Evolutionary conservation across 2,797 vertebrate genomes (phyloP).

Genomic region (Amphiprion clarkii): DNA sequence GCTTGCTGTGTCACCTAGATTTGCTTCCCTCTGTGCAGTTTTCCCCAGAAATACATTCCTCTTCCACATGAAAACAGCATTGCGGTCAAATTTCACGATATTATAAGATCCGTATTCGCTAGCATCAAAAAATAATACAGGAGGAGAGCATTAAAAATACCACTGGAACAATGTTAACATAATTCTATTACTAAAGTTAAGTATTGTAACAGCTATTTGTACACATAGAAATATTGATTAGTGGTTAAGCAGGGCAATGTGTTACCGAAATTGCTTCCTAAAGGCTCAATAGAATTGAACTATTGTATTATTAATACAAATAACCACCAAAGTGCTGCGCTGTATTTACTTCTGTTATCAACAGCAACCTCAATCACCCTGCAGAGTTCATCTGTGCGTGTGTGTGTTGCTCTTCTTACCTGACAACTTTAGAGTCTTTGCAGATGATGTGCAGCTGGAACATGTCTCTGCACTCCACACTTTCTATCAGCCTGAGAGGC

Average conservation of each 20-base stretch:
- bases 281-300: background rate
- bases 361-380: background rate
- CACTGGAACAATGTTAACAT: background rate
- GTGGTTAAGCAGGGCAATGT: background rate
- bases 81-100: no score
- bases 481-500: slow-evolving; percentile 97
- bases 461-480: slow-evolving; percentile 98
- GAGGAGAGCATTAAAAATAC: background rate
- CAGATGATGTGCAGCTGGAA: slow-evolving; percentile 99
- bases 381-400: background rate
- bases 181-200: background rate
- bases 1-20: no score
- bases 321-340: background rate
- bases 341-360: background rate
- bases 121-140: background rate
- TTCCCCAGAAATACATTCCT: no score
- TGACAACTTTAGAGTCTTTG: slow-evolving; percentile 99
- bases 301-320: slow-evolving; percentile 18
- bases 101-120: background rate
- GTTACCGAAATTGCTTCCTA: background rate
- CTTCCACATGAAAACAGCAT: no score
- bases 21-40: no score
- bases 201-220: background rate
- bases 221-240: slow-evolving; percentile 22
- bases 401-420: slow-evolving; percentile 80